Conservation (phyloP, 2,888 invertebrate species). For the Torymus tubicola region DNA sequence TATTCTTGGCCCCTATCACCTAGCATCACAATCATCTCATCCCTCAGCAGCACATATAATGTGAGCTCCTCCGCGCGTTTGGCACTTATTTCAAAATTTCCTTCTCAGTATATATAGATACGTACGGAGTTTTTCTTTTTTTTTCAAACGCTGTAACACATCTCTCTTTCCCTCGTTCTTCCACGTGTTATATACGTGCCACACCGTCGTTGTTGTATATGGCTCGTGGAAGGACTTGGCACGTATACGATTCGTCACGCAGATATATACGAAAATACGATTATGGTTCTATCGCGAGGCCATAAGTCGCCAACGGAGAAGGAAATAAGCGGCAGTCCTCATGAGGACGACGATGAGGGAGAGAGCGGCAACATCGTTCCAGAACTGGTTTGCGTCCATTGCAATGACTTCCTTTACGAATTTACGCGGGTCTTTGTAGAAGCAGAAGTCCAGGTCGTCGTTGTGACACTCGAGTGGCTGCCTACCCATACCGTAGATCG, state of each 20-base stretch:
- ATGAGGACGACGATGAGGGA: conserved; percentile 82
- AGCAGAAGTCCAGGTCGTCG: conserved; percentile 82
- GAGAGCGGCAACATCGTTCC: conserved; percentile 88
- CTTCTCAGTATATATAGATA: conserved; percentile 2
- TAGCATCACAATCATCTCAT: conserved; percentile 6
- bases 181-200: not conserved
- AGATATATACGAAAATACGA: not conserved
- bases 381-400: conserved; percentile 88
- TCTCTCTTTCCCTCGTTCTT: too few relatives aligned
- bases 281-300: conserved; percentile 80
- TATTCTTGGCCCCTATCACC: not conserved
- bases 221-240: not conserved
- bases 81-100: conserved; percentile 33
- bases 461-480: conserved; percentile 86
- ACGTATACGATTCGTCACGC: too few relatives aligned
- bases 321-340: conserved; percentile 82
- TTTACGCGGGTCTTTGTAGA: conserved; percentile 88
- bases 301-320: conserved; percentile 87
- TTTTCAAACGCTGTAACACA: not conserved
- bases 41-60: too few relatives aligned
- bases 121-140: too few relatives aligned
- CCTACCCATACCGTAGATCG: conserved; percentile 90
- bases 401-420: conserved; percentile 88
- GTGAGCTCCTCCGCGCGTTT: not conserved
- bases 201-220: not conserved